These are phyloP conservation scores for Eumeta japonica DNA, from an alignment of 1,140 invertebrate species.

Conservation along the genomic window DNA sequence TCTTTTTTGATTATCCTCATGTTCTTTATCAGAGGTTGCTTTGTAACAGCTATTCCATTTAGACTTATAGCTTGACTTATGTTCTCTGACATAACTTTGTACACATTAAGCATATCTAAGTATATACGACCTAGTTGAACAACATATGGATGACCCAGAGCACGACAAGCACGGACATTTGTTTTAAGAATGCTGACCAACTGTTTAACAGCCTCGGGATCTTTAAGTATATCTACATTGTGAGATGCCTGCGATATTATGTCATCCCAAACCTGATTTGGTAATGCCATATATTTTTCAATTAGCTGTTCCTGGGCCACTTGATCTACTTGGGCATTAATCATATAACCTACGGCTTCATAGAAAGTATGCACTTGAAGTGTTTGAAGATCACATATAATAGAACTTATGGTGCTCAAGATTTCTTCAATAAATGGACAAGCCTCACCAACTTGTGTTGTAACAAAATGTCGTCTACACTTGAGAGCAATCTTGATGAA, in stretches of 20 bases:
- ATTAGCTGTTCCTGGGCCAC: constrained; percentile 89
- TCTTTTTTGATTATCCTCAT: constrained; percentile 99
- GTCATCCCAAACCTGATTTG: constrained; percentile 98
- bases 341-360: constrained; percentile 99
- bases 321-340: constrained; percentile 90
- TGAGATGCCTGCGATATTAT: constrained; percentile 95
- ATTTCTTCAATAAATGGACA: constrained; percentile 99
- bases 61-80: constrained; percentile 93
- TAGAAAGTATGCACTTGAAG: constrained; percentile 99
- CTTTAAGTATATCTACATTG: constrained; percentile 95
- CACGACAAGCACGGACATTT: constrained; percentile 97
- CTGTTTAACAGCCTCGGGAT: constrained; percentile 95
- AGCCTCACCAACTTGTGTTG: constrained; percentile 92
- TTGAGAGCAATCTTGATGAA: constrained; percentile 99
- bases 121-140: constrained; percentile 94
- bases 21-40: constrained; percentile 95
- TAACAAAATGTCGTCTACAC: constrained; percentile 96
- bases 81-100: constrained; percentile 98
- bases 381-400: constrained; percentile 98
- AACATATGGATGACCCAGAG: constrained; percentile 94
- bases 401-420: constrained; percentile 90
- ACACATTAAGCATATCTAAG: constrained; percentile 98
- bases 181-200: constrained; percentile 97
- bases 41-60: constrained; percentile 94
- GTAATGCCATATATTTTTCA: constrained; percentile 95